Conservation (phyloP, 1,140 invertebrate genomes). For the Euura saliciscinereae region DNA sequence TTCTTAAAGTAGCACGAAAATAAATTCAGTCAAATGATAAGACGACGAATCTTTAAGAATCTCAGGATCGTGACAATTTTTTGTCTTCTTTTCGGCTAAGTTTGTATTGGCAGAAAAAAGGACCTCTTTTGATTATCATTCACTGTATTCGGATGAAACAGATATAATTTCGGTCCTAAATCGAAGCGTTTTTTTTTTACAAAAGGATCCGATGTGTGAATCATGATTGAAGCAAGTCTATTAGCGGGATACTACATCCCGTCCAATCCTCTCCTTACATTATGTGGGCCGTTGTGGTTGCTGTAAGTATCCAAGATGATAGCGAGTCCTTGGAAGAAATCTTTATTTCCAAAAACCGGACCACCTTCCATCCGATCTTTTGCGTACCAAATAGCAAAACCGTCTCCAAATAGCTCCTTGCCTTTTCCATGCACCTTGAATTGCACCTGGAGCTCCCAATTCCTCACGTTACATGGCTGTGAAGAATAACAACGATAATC, state of each 20-base stretch:
- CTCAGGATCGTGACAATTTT: no score
- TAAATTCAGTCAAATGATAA: no score
- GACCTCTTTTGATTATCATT: no score
- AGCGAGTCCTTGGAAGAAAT: slow-evolving; percentile 91
- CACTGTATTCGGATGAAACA: no score
- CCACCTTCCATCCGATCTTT: slow-evolving; percentile 86
- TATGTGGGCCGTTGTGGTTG: slow-evolving; percentile 98
- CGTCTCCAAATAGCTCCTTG: slow-evolving; percentile 96
- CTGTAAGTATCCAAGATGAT: slow-evolving; percentile 98
- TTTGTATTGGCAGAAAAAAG: no score
- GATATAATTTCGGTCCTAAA: neutral
- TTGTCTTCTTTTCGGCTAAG: no score
- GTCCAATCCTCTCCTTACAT: slow-evolving; percentile 68
- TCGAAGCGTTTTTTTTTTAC: neutral
- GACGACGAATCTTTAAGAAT: no score
- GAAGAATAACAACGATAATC: slow-evolving; percentile 39
- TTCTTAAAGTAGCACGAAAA: no score
- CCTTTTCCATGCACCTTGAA: slow-evolving; percentile 97
- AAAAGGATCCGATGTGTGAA: neutral
- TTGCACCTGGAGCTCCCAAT: slow-evolving; percentile 97
- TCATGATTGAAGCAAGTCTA: neutral
- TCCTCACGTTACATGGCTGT: slow-evolving; percentile 81
- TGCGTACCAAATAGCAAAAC: slow-evolving; percentile 97
- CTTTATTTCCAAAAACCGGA: slow-evolving; percentile 93
- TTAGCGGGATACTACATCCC: neutral